phyloP scores from a whole-genome alignment of 2,113 vertebrate genomes.

The Pelecanoides urinatrix region DNA sequence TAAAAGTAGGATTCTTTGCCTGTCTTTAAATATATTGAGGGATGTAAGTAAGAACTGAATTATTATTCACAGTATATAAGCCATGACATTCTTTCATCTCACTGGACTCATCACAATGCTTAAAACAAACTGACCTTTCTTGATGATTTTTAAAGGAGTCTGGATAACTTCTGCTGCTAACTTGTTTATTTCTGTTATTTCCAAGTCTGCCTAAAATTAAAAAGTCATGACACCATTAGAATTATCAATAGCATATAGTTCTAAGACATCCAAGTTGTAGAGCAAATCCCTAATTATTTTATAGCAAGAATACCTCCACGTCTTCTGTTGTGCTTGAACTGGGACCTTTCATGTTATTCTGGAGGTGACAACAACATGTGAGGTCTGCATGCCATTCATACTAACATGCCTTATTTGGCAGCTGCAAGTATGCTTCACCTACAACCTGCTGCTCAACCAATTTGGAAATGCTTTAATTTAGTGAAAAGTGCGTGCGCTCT shows the following conservation, averaged over 20 bases:
- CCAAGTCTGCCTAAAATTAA: slow-evolving; percentile 65
- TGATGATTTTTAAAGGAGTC: slow-evolving; percentile 60
- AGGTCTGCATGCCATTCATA: fast-evolving
- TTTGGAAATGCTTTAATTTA: neutral
- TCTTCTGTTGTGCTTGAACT: neutral
- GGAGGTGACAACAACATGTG: fast-evolving
- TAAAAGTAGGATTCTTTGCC: neutral
- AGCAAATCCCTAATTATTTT: neutral
- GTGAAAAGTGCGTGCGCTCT: fast-evolving
- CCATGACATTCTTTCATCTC: neutral
- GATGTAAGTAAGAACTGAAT: neutral
- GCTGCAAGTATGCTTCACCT: neutral
- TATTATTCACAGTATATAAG: neutral
- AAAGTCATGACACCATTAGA: neutral
- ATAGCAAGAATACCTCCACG: fast-evolving
- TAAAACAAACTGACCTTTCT: slow-evolving; percentile 63
- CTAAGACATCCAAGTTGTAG: neutral
- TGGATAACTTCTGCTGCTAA: slow-evolving; percentile 69
- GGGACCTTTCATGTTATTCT: fast-evolving
- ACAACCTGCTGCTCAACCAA: fast-evolving
- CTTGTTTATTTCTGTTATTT: slow-evolving; percentile 73
- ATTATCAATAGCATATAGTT: neutral
- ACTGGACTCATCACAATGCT: neutral
- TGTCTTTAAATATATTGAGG: neutral
- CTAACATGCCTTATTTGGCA: fast-evolving